Evolutionary conservation across 2,113 vertebrate species (phyloP), one percentile per base, ranked within the genome.

Genomic region (Athene noctua): DNA sequence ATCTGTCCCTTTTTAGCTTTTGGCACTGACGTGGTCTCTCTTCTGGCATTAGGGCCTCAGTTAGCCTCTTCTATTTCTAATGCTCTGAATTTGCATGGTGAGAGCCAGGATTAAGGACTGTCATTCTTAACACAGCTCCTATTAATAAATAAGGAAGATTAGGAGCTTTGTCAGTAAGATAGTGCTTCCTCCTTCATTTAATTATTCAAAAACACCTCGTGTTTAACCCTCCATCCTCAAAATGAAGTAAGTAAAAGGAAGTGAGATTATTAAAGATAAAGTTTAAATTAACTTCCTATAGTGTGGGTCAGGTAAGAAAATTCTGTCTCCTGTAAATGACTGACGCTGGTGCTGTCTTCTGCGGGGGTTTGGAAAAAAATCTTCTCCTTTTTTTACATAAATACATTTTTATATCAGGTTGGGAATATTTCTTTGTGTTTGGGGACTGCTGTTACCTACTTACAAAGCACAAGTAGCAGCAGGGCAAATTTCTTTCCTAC

Each of bases 61-160:
- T 96, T 93, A 93, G 96, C 91, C 84, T 95, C 67, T 97, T 97
- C 97, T 95, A 63, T 95, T 97, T 97, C 88, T 95, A 82, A 80
- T 78, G 65, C 82, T 92, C 92, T 75, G 68, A 68, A 86, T 97
- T 94, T 96, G 51, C 80, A 75, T 86, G 92, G 85, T 49, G 77
- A 97, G 89, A 95, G 80, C 83, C 1, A 9, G 96, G 95, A 97
- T 98, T 97, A 97, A 97, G 97, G 91, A 96, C 94, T 93, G 90
- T 71, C 92, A 92, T 90, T 92, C 90, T 96, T 97, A 96, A 95
- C 12, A 2, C 67, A 81, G 74, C 86, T 94, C 88, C 95, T 96
- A 94, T 97, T 98, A 97, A 98, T 97, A 98, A 97, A 93, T 97
- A 97, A 87, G 83, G 90, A 95, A 96, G 96, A 98, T 97, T 97